Percentiles rank a stretch among this genome's conserved stretches.
Conservation (phyloP, 2,888 invertebrate species). For the Cosmia pyralina region DNA sequence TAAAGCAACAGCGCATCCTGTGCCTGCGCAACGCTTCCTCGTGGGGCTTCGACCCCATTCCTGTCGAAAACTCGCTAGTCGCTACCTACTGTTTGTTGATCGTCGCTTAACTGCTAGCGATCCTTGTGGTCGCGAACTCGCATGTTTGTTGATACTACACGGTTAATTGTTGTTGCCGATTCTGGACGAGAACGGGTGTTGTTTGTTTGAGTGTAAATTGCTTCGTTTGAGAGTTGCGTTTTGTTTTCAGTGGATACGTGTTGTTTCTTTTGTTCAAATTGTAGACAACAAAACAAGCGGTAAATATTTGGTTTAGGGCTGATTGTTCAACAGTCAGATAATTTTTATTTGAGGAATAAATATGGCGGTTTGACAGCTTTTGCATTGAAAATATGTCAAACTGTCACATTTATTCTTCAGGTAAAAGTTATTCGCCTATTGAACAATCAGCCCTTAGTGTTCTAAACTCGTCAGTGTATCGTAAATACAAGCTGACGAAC, state of each 20-base stretch:
- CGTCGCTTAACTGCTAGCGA: slow-evolving; percentile 29
- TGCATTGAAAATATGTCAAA: too few species aligned
- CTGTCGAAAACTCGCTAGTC: slow-evolving; percentile 16
- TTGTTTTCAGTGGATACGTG: slow-evolving; percentile 27
- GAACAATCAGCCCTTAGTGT: too few species aligned
- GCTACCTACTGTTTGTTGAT: slow-evolving; percentile 27
- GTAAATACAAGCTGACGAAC: not conserved
- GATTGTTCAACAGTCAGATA: too few species aligned
- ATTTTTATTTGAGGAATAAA: too few species aligned
- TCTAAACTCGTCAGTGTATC: not conserved
- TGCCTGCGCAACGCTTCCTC: slow-evolving; percentile 64
- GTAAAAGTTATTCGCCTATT: too few species aligned
- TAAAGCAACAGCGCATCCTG: slow-evolving; percentile 64
- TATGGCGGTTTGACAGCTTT: too few species aligned
- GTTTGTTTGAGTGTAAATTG: slow-evolving; percentile 34
- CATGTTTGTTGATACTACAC: slow-evolving; percentile 39
- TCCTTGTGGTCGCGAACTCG: slow-evolving; percentile 18
- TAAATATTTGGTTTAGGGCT: slow-evolving; percentile 5
- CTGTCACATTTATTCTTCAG: too few species aligned
- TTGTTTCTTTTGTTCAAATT: slow-evolving; percentile 27
- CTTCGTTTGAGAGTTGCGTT: slow-evolving; percentile 19
- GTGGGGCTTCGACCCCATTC: slow-evolving; percentile 61
- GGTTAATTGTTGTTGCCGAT: slow-evolving; percentile 38
- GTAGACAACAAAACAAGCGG: slow-evolving; percentile 9
- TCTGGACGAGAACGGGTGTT: slow-evolving; percentile 11